A percentile compares a stretch with the other conserved stretches of the same genome.
These are phyloP conservation scores for Actinia tenebrosa DNA, from an alignment of 64 coral and sea anemone genomes.

Conservation along the genomic window DNA sequence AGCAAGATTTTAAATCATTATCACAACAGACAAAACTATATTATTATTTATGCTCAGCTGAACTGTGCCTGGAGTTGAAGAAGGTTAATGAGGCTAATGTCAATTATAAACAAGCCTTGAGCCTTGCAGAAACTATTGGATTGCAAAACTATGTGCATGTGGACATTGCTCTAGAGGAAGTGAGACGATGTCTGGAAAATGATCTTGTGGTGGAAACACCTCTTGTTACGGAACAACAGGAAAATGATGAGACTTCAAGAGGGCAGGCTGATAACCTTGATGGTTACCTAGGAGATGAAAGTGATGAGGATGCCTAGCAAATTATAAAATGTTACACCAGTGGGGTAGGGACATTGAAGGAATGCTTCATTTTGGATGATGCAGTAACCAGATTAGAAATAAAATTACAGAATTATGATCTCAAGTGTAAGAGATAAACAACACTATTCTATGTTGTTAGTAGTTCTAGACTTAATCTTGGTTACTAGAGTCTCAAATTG, in stretches of 20 bases:
- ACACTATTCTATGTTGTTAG: too few relatives aligned
- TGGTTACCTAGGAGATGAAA: constrained; percentile 27
- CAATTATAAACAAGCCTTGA: constrained; percentile 41
- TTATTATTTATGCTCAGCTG: constrained; percentile 64
- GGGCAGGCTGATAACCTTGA: constrained; percentile 8
- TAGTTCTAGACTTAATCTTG: too few relatives aligned
- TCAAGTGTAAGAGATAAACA: too few relatives aligned
- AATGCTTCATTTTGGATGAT: too few relatives aligned
- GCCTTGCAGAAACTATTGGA: constrained; percentile 19
- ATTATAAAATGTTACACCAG: neutral
- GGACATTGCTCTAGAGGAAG: constrained; percentile 22
- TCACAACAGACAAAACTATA: constrained; percentile 62
- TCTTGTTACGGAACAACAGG: neutral
- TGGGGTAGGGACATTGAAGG: neutral
- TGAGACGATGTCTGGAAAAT: constrained; percentile 11
- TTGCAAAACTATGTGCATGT: constrained; percentile 38
- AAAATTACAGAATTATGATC: too few relatives aligned
- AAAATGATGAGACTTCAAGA: neutral
- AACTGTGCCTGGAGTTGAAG: constrained; percentile 31
- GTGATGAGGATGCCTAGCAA: neutral
- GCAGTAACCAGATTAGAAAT: too few relatives aligned
- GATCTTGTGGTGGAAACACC: constrained; percentile 1
- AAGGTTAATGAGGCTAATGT: constrained; percentile 49
- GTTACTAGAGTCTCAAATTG: too few relatives aligned
- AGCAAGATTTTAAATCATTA: constrained; percentile 36